Base-by-base conservation (phyloP, 2,888 invertebrate species). In the Drosophila recens region DNA sequence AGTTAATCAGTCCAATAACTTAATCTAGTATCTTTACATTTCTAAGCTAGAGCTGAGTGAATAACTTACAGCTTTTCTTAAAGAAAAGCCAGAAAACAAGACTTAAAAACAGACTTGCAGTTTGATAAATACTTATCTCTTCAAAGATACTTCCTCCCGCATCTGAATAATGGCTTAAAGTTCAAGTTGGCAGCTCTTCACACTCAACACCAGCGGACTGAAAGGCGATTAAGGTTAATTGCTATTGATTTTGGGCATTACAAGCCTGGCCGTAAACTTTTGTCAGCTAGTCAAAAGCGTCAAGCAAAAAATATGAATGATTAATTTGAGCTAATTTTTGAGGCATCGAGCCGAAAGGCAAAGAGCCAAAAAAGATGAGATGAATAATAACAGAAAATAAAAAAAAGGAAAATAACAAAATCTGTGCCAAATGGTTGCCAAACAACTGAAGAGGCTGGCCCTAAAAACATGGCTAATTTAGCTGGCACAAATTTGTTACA, bases 401-500 rank as follows among this genome's bases (percentile, higher is more conserved):
- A n/a, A 9, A 17, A 13, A 13, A 17, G 30, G 45, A 43, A 59
- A 38, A 53, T 40, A 27, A 49, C 40, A 65, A 75, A 81, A 76
- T 72, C 73, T 62, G 74, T 86, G 84, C 84, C 83, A 84, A 84
- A 84, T 78, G 66, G 59, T 69, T 76, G 79, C 75, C 67, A 70
- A 56, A 63, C 72, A 71, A 63, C 66, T 63, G 68, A 70, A 65
- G 62, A 67, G 59, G 40, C 66, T 76, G 75, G 77, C 74, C 82
- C 80, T 68, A 64, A 80, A 85, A 82, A 86, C 68, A 72, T 72
- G 84, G 82, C 84, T 84, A 84, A 84, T 84, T 84, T 82, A 52
- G 79, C 79, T 80, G 80, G 68, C 82, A 76, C 82, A 86, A 84
- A 84, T 85, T 85, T 85, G 84, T 87, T 74, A 84, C 87, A 86